Percentiles rank a stretch among this genome's conserved stretches.
phyloP scores from a whole-genome alignment of 2,797 vertebrate genomes.

The Sebastolobus alascanus region DNA sequence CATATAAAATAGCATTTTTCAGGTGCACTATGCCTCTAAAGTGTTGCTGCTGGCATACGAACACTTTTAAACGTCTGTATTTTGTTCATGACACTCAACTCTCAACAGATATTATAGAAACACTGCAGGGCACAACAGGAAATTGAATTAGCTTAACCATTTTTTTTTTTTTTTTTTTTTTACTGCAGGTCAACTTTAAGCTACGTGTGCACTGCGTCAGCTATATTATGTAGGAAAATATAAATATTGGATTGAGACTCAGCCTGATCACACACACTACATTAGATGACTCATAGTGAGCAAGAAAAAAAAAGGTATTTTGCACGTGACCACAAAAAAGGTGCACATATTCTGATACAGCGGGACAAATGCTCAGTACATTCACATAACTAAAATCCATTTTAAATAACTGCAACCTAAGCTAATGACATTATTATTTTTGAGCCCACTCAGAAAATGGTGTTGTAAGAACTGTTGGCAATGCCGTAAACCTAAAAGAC shows the following conservation, averaged over 20 bases:
- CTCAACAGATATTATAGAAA: not conserved
- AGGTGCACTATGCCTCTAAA: not conserved
- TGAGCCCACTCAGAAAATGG: slow-evolving; percentile 2
- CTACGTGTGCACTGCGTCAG: not conserved
- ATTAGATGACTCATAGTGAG: not conserved
- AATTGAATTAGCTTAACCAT: not conserved
- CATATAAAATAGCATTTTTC: not conserved
- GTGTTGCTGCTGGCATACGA: not conserved
- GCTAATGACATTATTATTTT: slow-evolving; percentile 15
- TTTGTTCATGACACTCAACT: not conserved
- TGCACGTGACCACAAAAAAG: not conserved
- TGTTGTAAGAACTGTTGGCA: slow-evolving; percentile 31
- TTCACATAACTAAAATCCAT: not conserved
- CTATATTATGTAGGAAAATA: slow-evolving; percentile 4
- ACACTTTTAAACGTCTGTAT: slow-evolving; percentile 11
- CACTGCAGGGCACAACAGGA: not conserved
- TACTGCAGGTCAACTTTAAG: slow-evolving; percentile 1
- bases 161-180: not conserved
- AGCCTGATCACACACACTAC: not conserved
- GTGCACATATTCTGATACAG: not conserved
- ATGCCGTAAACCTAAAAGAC: slow-evolving; percentile 27
- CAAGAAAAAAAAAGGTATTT: not conserved
- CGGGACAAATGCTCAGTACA: not conserved
- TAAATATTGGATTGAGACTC: not conserved
- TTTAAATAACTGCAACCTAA: not conserved